These are phyloP conservation scores for Uromys caudimaculatus DNA, from an alignment of 2,797 vertebrate species.

Conservation along the genomic window DNA sequence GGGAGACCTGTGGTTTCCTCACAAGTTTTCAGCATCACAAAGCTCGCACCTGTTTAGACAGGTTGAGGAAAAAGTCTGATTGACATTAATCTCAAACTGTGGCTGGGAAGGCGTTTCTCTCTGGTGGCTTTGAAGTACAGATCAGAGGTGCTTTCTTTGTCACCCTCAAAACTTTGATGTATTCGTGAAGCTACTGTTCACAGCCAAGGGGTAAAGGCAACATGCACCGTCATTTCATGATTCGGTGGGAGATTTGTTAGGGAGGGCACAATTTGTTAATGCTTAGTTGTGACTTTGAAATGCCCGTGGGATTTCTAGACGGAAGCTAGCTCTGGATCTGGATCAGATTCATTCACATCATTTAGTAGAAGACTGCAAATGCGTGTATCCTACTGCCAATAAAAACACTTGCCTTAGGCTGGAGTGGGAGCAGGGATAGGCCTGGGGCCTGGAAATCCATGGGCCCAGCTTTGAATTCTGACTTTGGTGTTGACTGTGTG, in stretches of 20 bases:
- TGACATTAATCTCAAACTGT: conserved; percentile 68
- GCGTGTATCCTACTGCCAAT: neutral
- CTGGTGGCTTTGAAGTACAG: conserved; percentile 78
- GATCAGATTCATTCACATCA: neutral
- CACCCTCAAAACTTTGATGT: conserved; percentile 76
- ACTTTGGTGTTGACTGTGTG: neutral
- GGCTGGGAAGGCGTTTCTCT: conserved; percentile 69
- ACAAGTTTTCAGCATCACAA: conserved; percentile 43
- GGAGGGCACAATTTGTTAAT: conserved; percentile 55
- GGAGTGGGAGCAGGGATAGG: too few relatives aligned
- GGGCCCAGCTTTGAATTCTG: neutral
- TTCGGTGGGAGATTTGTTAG: conserved; percentile 36
- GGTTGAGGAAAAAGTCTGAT: conserved; percentile 59
- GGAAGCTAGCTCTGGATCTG: conserved; percentile 27
- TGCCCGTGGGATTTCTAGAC: neutral
- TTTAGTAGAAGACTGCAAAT: neutral
- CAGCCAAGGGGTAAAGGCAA: conserved; percentile 50
- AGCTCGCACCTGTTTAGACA: conserved; percentile 53
- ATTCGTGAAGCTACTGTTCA: conserved; percentile 58
- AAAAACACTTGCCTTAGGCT: neutral
- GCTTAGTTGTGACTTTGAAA: conserved; percentile 47
- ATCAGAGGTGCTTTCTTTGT: conserved; percentile 80
- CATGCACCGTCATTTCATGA: conserved; percentile 2
- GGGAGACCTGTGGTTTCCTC: conserved; percentile 63
- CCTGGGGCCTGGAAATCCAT: neutral